phyloP scores from a whole-genome alignment of 2,113 vertebrate genomes.

The Morone saxatilis region DNA sequence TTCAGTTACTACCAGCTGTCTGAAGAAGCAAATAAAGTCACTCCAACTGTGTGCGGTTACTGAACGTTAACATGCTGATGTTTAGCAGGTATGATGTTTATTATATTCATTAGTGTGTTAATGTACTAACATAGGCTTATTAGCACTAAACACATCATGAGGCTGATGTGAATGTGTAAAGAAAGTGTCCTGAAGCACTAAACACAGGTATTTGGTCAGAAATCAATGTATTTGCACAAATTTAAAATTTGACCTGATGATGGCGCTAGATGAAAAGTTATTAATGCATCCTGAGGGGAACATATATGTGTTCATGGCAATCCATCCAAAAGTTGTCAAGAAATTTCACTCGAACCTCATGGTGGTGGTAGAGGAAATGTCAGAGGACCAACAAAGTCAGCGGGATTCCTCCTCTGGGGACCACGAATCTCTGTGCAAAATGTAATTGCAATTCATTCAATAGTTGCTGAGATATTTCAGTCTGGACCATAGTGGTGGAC shows the following conservation, averaged over 20 bases:
- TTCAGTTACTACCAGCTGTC: too few species aligned
- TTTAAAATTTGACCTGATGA: neutral
- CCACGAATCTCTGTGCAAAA: neutral
- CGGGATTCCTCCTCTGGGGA: neutral
- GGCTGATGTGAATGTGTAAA: too few species aligned
- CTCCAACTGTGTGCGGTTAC: too few species aligned
- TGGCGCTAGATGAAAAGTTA: neutral
- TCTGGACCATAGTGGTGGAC: neutral
- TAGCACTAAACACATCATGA: neutral
- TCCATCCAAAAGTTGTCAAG: neutral
- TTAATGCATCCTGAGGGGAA: neutral
- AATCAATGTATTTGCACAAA: neutral
- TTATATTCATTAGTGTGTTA: too few species aligned
- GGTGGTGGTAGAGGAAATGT: neutral
- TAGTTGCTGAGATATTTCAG: neutral
- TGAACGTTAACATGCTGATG: neutral
- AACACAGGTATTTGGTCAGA: too few species aligned
- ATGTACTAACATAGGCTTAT: too few species aligned
- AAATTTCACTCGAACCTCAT: neutral
- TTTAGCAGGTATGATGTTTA: neutral
- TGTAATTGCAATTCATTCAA: neutral
- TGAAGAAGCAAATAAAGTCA: too few species aligned
- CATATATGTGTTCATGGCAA: neutral
- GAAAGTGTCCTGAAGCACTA: too few species aligned
- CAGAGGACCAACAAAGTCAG: neutral